Conservation (phyloP, 2,113 vertebrate species). For the Poicephalus gulielmi region DNA sequence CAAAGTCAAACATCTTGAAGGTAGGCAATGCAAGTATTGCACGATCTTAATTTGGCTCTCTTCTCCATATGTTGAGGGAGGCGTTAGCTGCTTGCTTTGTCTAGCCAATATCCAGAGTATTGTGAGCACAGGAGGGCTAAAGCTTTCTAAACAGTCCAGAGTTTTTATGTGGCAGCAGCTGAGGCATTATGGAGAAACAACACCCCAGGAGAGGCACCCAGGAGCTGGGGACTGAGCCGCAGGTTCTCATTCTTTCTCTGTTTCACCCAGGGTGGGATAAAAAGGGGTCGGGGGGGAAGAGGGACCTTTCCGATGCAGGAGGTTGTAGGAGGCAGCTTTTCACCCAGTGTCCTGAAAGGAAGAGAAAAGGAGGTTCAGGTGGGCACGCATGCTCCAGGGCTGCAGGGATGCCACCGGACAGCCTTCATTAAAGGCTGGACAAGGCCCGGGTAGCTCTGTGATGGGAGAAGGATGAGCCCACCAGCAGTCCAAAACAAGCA, state of each 20-base stretch:
- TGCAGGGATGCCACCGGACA: not conserved
- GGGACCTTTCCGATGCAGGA: accelerated
- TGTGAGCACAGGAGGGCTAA: not conserved
- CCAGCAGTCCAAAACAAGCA: not conserved
- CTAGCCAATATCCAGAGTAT: not conserved
- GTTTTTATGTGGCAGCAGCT: not conserved
- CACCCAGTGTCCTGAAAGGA: not conserved
- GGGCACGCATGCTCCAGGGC: accelerated
- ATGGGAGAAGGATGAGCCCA: not conserved
- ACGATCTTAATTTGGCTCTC: not conserved
- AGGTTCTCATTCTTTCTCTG: not conserved
- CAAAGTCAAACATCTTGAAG: not conserved
- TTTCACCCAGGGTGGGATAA: not conserved
- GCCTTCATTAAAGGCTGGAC: accelerated
- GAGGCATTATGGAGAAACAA: not conserved
- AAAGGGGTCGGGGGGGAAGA: not conserved
- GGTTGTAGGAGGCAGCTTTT: not conserved
- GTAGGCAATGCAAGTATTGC: not conserved
- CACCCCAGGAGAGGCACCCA: accelerated
- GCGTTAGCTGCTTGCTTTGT: not conserved
- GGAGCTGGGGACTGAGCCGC: not conserved
- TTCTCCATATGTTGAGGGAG: not conserved
- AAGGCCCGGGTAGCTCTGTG: not conserved
- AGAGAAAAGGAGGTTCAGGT: not conserved
- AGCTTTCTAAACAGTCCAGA: not conserved